These are phyloP conservation scores for Aphelocoma coerulescens DNA, from an alignment of 2,113 vertebrate genomes.

Conservation along the genomic window DNA sequence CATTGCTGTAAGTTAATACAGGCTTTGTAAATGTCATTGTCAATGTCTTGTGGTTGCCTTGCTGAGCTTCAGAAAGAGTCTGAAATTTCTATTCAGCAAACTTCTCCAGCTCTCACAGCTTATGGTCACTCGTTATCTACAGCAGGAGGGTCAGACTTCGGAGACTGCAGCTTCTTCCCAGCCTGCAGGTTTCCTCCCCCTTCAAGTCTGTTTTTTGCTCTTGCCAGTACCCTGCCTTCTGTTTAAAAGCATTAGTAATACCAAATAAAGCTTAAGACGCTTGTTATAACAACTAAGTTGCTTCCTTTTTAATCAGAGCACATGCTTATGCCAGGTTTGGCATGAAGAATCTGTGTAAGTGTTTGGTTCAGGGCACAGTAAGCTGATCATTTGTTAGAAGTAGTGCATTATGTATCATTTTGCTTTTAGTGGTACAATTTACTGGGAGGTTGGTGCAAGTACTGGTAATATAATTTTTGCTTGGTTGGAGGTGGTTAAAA, in stretches of 20 bases:
- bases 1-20: neutral
- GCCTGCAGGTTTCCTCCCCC: constrained; percentile 50
- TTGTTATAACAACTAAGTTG: constrained; percentile 70
- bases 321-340: constrained; percentile 65
- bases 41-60: neutral
- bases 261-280: constrained; percentile 70
- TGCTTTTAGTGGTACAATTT: constrained; percentile 57
- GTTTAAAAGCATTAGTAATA: constrained; percentile 68
- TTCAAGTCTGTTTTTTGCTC: constrained; percentile 57
- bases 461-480: constrained; percentile 62
- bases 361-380: constrained; percentile 46
- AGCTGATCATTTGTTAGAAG: constrained; percentile 69
- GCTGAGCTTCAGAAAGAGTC: neutral
- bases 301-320: constrained; percentile 74
- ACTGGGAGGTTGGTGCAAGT: constrained; percentile 54
- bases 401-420: constrained; percentile 43
- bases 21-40: neutral
- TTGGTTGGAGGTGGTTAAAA: constrained; percentile 61
- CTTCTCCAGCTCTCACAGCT: neutral
- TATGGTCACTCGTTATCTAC: neutral
- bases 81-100: neutral
- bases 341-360: constrained; percentile 65
- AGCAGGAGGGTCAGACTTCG: constrained; percentile 12
- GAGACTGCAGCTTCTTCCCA: constrained; percentile 28
- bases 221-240: constrained; percentile 65